Percentiles rank a stretch among this genome's conserved stretches.
Conservation (phyloP, 2,888 invertebrate genomes). For the Nemapogon koenigi region DNA sequence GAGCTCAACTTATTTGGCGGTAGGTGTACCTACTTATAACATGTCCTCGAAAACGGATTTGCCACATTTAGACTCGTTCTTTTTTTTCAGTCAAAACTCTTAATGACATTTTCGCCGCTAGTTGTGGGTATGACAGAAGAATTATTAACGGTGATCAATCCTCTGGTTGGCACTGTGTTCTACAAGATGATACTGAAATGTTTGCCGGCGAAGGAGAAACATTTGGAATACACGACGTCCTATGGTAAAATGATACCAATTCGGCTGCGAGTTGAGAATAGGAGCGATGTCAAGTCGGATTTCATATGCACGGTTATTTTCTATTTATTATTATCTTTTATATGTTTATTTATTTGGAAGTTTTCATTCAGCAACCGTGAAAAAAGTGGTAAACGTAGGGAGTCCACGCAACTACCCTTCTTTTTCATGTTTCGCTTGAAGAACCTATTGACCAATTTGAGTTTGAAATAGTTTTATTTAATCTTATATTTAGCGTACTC, state of each 20-base stretch:
- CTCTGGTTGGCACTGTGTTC: conserved; percentile 33
- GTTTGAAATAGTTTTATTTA: too few species aligned
- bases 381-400: too few species aligned
- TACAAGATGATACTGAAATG: conserved; percentile 42
- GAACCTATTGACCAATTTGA: too few species aligned
- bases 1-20: too few species aligned
- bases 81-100: conserved; percentile 23
- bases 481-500: too few species aligned
- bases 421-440: too few species aligned
- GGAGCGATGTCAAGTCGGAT: conserved; percentile 29
- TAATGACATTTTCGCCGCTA: conserved; percentile 42
- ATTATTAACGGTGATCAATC: conserved; percentile 34
- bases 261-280: conserved; percentile 43
- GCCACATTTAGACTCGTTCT: too few species aligned
- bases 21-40: too few species aligned
- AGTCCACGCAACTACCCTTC: too few species aligned
- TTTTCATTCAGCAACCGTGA: too few species aligned
- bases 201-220: conserved; percentile 44
- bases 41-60: too few species aligned
- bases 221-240: conserved; percentile 31
- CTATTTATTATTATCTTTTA: conserved; percentile 2
- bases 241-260: conserved; percentile 37
- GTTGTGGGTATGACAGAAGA: conserved; percentile 41
- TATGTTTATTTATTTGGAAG: background rate
- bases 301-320: conserved; percentile 32